These are phyloP conservation scores for Silurus aristotelis DNA, from an alignment of 2,797 vertebrate genomes.

Conservation along the genomic window DNA sequence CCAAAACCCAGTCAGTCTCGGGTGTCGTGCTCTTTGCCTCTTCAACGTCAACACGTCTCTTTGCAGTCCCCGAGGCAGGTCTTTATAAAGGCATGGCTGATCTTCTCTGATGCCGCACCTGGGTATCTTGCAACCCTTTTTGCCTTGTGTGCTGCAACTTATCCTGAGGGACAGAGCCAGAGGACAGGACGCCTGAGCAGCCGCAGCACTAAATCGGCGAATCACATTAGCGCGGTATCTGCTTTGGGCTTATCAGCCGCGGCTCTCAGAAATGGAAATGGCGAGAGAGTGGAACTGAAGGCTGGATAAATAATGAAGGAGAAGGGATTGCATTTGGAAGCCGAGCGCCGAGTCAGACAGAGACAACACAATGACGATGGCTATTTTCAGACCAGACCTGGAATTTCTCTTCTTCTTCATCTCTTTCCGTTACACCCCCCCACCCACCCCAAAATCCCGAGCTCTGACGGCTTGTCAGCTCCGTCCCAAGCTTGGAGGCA, in stretches of 20 bases:
- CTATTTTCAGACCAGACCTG: slow-evolving; percentile 23
- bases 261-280: slow-evolving; percentile 48
- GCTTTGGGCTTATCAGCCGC: slow-evolving; percentile 43
- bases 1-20: not conserved
- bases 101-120: slow-evolving; percentile 4
- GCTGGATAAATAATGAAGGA: slow-evolving; percentile 54
- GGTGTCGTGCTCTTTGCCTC: not conserved
- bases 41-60: not conserved
- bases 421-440: slow-evolving; percentile 8
- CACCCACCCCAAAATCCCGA: not conserved
- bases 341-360: slow-evolving; percentile 52
- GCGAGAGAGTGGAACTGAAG: slow-evolving; percentile 46
- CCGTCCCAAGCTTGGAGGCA: not conserved
- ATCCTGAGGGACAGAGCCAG: slow-evolving; percentile 22
- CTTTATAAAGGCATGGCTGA: slow-evolving; percentile 21
- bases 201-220: not conserved
- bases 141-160: not conserved
- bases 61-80: not conserved
- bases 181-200: not conserved
- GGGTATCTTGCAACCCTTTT: slow-evolving; percentile 11
- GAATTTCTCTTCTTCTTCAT: slow-evolving; percentile 29
- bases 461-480: not conserved
- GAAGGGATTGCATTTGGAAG: slow-evolving; percentile 35
- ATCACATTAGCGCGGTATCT: slow-evolving; percentile 9
- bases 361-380: slow-evolving; percentile 34